Percentiles rank a stretch among this genome's conserved stretches.
Conservation (phyloP, 2,888 invertebrate species). For the Epsilonema sp. region DNA sequence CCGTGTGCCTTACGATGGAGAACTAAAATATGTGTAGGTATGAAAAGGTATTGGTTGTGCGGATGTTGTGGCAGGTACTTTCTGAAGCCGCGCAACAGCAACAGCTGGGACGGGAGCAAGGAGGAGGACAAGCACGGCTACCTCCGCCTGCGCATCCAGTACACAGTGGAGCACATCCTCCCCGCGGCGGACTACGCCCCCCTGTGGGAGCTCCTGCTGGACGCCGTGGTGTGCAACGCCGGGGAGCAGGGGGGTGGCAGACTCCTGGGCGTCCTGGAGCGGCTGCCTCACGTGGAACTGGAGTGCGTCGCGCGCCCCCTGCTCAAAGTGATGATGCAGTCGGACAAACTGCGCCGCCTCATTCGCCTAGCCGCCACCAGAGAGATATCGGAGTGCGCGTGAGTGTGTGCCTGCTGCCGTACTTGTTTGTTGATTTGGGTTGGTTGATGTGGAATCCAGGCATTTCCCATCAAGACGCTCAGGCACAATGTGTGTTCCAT, state of each 20-base stretch:
- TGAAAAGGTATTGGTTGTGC: too few species aligned
- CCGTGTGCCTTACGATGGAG: too few species aligned
- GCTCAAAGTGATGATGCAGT: constrained; percentile 20
- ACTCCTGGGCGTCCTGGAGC: constrained; percentile 2
- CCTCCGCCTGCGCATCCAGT: not conserved
- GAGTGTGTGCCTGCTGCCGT: too few species aligned
- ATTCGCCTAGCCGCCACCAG: constrained; percentile 18
- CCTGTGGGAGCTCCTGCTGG: not conserved
- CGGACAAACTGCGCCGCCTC: constrained; percentile 17
- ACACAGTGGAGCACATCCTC: not conserved
- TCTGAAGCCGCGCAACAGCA: not conserved
- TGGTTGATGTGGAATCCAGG: too few species aligned
- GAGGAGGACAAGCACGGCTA: not conserved
- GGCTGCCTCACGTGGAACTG: constrained; percentile 9
- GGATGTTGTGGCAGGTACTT: constrained; percentile 6
- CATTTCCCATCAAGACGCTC: too few species aligned
- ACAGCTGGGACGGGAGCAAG: not conserved
- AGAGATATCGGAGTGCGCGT: constrained; percentile 22
- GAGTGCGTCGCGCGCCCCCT: constrained; percentile 19
- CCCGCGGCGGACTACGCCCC: not conserved
- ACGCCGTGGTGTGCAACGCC: too few species aligned
- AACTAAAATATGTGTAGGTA: too few species aligned
- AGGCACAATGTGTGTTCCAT: too few species aligned
- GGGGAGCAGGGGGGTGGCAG: too few species aligned
- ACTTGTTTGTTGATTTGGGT: too few species aligned